Evolutionary conservation across 2,888 invertebrate species (phyloP).

Genomic region (Caradrina kadenii): DNA sequence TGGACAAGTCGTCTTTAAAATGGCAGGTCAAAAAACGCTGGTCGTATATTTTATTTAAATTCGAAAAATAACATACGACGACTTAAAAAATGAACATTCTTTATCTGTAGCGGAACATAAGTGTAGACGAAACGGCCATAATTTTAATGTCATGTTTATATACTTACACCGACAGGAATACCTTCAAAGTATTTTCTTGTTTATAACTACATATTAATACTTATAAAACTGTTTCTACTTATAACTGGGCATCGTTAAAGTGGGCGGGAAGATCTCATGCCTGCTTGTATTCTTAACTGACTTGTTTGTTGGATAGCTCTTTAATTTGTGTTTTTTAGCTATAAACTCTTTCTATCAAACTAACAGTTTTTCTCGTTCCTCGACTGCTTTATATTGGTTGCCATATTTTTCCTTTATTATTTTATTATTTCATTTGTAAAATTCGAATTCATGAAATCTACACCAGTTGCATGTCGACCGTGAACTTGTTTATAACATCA

Average conservation of each 20-base stretch:
- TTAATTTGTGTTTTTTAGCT: slow-evolving; percentile 14
- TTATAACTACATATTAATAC: not conserved
- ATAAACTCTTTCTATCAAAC: slow-evolving; percentile 10
- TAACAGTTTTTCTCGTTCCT: slow-evolving; percentile 1
- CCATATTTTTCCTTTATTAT: not conserved
- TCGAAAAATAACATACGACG: slow-evolving; percentile 14
- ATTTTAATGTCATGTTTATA: not conserved
- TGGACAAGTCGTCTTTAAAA: slow-evolving; percentile 45
- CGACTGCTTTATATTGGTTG: not conserved
- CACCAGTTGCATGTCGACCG: not conserved
- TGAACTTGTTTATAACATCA: not conserved
- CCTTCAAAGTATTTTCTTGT: not conserved
- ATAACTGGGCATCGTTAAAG: not conserved
- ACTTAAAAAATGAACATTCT: slow-evolving; percentile 10
- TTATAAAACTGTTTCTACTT: not conserved
- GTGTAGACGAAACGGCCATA: not conserved
- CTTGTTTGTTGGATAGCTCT: slow-evolving; percentile 4
- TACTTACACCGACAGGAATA: not conserved
- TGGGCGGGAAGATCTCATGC: slow-evolving; percentile 3
- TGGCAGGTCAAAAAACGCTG: slow-evolving; percentile 21
- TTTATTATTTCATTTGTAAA: not conserved
- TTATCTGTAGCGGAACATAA: slow-evolving; percentile 2
- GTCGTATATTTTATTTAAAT: slow-evolving; percentile 48
- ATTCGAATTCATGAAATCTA: not conserved
- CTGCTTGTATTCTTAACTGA: slow-evolving; percentile 4